Conservation (phyloP, 2,113 vertebrate species). For the Leptocoma aspasia region DNA sequence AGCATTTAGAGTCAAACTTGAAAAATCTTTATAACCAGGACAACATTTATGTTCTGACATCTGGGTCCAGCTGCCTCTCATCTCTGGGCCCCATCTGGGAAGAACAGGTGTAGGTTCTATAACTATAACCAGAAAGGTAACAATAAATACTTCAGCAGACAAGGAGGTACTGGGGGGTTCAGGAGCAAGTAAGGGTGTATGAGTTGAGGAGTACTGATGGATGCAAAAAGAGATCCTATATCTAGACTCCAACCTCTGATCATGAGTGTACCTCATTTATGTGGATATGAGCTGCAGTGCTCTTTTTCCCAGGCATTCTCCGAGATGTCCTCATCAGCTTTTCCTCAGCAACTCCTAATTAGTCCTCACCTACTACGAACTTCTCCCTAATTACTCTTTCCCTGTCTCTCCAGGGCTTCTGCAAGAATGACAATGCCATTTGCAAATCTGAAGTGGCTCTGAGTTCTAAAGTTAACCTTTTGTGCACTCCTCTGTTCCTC, state of each 20-base stretch:
- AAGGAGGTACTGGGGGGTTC: not conserved
- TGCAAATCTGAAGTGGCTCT: not conserved
- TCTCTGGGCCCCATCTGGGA: not conserved
- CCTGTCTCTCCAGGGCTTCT: constrained; percentile 1
- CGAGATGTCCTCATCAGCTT: not conserved
- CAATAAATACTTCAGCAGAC: not conserved
- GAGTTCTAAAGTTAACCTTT: not conserved
- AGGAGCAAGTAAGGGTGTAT: not conserved
- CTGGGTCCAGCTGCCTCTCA: not conserved
- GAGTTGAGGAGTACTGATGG: not conserved
- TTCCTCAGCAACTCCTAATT: constrained; percentile 45
- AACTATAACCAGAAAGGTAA: not conserved
- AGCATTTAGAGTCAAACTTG: not conserved
- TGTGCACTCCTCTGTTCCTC: not conserved
- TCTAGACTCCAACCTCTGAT: not conserved
- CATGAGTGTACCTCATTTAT: not conserved
- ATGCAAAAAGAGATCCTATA: not conserved
- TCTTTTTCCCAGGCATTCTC: not conserved
- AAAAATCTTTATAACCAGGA: not conserved
- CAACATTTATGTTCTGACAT: not conserved
- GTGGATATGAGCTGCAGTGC: not conserved
- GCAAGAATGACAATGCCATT: constrained; percentile 36
- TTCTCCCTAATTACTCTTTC: constrained; percentile 46
- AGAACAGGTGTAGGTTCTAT: not conserved
- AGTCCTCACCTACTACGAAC: constrained; percentile 35